Conservation (phyloP, 2,113 vertebrate species). For the Tetraodon nigroviridis region DNA sequence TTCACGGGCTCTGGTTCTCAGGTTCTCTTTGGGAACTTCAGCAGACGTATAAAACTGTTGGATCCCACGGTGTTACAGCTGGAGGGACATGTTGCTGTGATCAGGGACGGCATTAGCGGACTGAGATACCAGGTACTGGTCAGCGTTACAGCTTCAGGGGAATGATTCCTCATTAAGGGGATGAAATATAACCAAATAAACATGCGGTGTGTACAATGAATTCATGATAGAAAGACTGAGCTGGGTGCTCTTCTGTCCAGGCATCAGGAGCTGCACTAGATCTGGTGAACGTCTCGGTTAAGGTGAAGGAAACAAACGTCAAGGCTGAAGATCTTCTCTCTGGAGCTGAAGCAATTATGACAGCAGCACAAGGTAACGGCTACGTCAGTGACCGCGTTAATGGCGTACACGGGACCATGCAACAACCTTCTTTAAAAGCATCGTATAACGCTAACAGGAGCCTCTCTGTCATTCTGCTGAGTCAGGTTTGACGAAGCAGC, state of each 20-base stretch:
- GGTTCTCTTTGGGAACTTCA: conserved; percentile 66
- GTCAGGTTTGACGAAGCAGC: conserved; percentile 45
- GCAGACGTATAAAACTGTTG: conserved; percentile 59
- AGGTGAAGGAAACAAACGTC: conserved; percentile 62
- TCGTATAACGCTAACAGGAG: neutral
- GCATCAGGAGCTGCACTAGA: conserved; percentile 53
- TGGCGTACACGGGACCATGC: neutral
- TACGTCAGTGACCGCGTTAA: too few relatives aligned
- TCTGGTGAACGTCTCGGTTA: conserved; percentile 67
- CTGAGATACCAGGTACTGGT: conserved; percentile 77
- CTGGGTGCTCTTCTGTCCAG: neutral
- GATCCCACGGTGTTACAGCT: conserved; percentile 65
- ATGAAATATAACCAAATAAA: neutral
- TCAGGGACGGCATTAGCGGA: conserved; percentile 67
- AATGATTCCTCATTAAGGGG: neutral
- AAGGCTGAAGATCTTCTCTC: conserved; percentile 70
- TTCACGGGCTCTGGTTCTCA: conserved; percentile 47
- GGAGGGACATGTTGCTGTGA: conserved; percentile 66
- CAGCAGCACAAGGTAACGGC: conserved; percentile 69
- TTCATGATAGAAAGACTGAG: neutral
- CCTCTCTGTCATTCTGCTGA: conserved; percentile 19
- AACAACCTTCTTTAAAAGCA: neutral
- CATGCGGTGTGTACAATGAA: too few relatives aligned
- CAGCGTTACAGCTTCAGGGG: neutral
- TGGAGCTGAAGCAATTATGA: conserved; percentile 67